Base-by-base conservation (phyloP, 2,888 invertebrate genomes). In the Agrotis puta region DNA sequence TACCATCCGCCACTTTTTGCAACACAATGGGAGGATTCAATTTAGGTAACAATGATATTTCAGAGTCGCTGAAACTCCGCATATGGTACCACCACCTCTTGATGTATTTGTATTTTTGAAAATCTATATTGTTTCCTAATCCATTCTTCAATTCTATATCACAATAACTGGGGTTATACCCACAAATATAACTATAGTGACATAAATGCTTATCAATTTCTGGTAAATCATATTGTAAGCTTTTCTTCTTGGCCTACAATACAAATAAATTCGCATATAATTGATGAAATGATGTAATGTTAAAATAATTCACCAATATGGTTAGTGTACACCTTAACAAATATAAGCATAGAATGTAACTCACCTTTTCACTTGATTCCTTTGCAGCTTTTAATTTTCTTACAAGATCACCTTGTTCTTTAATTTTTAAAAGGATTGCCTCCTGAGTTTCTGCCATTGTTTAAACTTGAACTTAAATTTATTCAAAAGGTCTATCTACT, bases 301-400 rank as follows among this genome's bases (percentile, higher is more conserved):
- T 51, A 70, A 43, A 79, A 73, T 43, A 70, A 69, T 69, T 39
- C 4, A 72, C 64, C 76, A 80, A 72, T 70, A 77, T 73, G 79
- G 63, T 67, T 57, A 45, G 27, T 27, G 11, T 11, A 47, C n/a
- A 64, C 16, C 13, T 45, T 53, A 20, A 43, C 57, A n/a, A 20
- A 53, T 62, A 45, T 11, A 39, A 11, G 9, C 61, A 45, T 22
- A 58, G 11, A 51, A 61, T 56, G 22, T 0, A 58, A 75, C 83
- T 70, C 63, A 98, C 98, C 98, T 97, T 97, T 84, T 97, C 97
- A 91, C 97, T 97, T 64, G 97, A 97, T 92, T 98, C 98, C 94
- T 98, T 98, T 45, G 97, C 97, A 81, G 97, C 96, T 95, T 98
- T 98, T 78, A 98, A 95, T 94, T 98, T 97, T 88, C 98, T 97